Conservation (phyloP, 1,140 invertebrate species). For the Plectrocnemia conspersa region DNA sequence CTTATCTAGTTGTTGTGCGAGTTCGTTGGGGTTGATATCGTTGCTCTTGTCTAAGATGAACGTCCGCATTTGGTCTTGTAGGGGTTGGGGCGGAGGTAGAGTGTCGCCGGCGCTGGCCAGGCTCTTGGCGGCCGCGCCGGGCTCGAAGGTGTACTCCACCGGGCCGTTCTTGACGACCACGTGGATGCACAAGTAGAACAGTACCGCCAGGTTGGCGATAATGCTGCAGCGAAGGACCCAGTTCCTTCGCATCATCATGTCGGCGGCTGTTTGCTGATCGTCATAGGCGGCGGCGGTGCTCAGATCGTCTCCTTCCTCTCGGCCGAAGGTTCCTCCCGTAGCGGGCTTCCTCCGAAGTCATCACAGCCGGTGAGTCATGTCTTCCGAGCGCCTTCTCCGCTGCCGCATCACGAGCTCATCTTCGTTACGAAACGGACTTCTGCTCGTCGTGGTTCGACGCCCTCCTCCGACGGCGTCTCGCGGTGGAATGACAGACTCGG, state of each 20-base stretch:
- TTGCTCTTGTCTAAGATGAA: constrained; percentile 41
- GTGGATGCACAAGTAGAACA: constrained; percentile 63
- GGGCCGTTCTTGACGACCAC: constrained; percentile 39
- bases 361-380: constrained; percentile 25
- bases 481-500: constrained; percentile 6
- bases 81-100: constrained; percentile 39
- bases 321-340: constrained; percentile 28
- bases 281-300: neutral
- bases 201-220: constrained; percentile 64
- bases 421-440: neutral
- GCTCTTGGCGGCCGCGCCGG: constrained; percentile 9
- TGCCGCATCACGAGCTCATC: neutral
- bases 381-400: neutral
- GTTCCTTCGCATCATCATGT: constrained; percentile 58
- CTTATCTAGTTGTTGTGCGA: constrained; percentile 31
- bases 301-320: constrained; percentile 30
- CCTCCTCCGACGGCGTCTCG: neutral
- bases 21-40: too few species aligned
- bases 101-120: constrained; percentile 40
- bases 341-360: constrained; percentile 17
- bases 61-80: constrained; percentile 36
- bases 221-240: constrained; percentile 69
- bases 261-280: neutral
- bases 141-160: constrained; percentile 23
- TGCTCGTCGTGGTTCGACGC: neutral